These are phyloP conservation scores for Tor tambroides DNA, from an alignment of 2,113 vertebrate genomes.

Conservation along the genomic window DNA sequence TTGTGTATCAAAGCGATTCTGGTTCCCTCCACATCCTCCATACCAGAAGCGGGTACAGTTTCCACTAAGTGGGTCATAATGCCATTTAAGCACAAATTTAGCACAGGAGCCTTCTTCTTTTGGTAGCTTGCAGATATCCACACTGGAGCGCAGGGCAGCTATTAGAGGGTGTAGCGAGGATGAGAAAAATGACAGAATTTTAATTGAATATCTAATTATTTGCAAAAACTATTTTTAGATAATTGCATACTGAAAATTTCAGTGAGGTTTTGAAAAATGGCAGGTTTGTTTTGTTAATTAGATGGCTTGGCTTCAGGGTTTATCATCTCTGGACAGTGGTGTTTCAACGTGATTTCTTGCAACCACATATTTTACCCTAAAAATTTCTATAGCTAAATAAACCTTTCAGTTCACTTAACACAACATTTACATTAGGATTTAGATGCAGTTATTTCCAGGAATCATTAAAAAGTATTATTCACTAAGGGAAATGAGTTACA, in stretches of 20 bases:
- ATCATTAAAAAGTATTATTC: neutral
- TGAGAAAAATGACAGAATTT: neutral
- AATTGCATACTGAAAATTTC: neutral
- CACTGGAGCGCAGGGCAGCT: neutral
- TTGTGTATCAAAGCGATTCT: constrained; percentile 87
- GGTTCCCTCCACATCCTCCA: constrained; percentile 88
- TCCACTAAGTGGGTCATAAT: constrained; percentile 77
- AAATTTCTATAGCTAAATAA: neutral
- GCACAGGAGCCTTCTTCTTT: constrained; percentile 85
- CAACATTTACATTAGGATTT: neutral
- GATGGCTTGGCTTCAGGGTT: neutral
- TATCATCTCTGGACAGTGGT: neutral
- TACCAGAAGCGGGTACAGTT: constrained; percentile 94
- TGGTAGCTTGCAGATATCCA: constrained; percentile 81
- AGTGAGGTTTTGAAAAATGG: neutral
- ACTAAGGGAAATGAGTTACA: neutral
- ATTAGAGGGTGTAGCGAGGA: neutral
- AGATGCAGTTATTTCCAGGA: neutral
- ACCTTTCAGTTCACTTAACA: neutral
- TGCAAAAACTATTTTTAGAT: neutral
- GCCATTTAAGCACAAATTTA: constrained; percentile 85
- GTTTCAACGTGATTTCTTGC: neutral
- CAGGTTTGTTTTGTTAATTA: neutral
- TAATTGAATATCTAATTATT: neutral
- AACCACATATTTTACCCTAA: neutral